Percentiles rank a stretch among this genome's conserved stretches.
Conservation (phyloP, 2,113 vertebrate genomes). For the Ammospiza caudacuta region DNA sequence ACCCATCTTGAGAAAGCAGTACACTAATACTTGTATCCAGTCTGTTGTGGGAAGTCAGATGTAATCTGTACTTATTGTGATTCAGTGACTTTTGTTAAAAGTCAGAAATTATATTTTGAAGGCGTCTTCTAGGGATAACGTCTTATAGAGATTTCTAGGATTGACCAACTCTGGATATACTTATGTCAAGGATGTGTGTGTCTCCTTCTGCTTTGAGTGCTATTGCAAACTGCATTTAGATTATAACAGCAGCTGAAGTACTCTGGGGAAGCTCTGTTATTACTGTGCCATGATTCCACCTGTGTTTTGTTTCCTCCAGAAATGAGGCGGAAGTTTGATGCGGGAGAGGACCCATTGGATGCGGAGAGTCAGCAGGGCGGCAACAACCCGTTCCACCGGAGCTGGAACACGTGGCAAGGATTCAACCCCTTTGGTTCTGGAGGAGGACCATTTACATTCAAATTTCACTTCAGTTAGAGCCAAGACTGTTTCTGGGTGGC, state of each 20-base stretch:
- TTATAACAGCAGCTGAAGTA: background rate
- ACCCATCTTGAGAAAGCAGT: background rate
- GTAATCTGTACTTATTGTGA: background rate
- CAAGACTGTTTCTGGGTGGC: constrained; percentile 57
- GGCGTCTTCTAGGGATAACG: background rate
- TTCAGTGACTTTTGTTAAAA: background rate
- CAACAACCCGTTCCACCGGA: constrained; percentile 84
- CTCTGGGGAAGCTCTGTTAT: background rate
- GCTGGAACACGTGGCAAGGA: constrained; percentile 90
- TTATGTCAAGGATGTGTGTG: background rate
- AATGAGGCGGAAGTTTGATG: constrained; percentile 94
- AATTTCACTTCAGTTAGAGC: constrained; percentile 94
- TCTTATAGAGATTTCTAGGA: background rate
- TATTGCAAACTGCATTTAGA: background rate
- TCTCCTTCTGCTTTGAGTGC: background rate
- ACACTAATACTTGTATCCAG: background rate
- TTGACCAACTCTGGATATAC: background rate
- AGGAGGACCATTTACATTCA: constrained; percentile 94
- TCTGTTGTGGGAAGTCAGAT: background rate
- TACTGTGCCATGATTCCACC: background rate
- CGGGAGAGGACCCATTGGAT: constrained; percentile 94
- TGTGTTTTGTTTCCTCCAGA: constrained; percentile 75
- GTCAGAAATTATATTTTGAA: background rate
- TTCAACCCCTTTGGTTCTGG: constrained; percentile 96
- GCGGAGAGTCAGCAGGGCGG: constrained; percentile 92